Conservation (phyloP, 2,113 vertebrate species). For the Cettia cetti region DNA sequence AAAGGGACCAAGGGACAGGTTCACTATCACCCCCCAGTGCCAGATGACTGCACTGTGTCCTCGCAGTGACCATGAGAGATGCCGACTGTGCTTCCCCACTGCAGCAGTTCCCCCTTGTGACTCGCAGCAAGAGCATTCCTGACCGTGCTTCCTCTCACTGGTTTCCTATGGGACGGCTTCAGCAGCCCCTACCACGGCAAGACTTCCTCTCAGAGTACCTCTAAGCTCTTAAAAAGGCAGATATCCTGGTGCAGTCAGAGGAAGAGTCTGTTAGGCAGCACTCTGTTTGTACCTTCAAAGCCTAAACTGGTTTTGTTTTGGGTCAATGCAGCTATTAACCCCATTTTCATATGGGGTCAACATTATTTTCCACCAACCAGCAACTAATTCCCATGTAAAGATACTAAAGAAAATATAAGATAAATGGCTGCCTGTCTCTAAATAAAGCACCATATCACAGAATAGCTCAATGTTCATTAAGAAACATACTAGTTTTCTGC, state of each 20-base stretch:
- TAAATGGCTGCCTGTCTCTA: not conserved
- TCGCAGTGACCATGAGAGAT: not conserved
- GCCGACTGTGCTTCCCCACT: not conserved
- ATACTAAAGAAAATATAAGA: not conserved
- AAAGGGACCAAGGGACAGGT: not conserved
- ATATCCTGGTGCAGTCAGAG: not conserved
- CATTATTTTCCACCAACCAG: not conserved
- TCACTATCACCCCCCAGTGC: not conserved
- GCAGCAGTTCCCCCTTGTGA: not conserved
- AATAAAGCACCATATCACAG: not conserved
- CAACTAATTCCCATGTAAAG: not conserved
- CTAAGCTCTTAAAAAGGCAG: slow-evolving; percentile 38
- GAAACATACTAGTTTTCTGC: too few relatives aligned
- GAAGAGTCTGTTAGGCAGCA: slow-evolving; percentile 20
- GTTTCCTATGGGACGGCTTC: not conserved
- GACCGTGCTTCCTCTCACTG: not conserved
- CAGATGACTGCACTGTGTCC: not conserved
- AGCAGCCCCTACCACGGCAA: not conserved
- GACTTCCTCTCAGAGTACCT: slow-evolving; percentile 33
- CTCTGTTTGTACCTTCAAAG: not conserved
- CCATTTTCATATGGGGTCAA: not conserved
- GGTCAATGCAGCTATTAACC: not conserved
- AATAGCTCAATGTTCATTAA: not conserved
- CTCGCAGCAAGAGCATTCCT: not conserved
- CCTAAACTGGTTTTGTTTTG: not conserved